These are phyloP conservation scores for Orcinus orca DNA, from an alignment of 2,113 vertebrate genomes.

Conservation along the genomic window DNA sequence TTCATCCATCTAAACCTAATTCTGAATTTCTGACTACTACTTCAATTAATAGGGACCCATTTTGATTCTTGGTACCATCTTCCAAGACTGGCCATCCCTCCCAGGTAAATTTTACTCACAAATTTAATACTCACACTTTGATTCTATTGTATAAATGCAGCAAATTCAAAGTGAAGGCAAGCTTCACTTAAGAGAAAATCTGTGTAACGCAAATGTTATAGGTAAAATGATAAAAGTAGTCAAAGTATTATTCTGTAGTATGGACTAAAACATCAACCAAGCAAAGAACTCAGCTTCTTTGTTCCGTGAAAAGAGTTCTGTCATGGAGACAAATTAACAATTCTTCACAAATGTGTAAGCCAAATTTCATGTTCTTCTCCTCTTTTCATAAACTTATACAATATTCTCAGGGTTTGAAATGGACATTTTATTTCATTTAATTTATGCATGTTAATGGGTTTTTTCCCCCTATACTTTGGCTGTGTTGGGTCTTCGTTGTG, in stretches of 20 bases:
- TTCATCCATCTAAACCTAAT: not conserved
- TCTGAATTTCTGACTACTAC: not conserved
- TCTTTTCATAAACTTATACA: slow-evolving; percentile 17
- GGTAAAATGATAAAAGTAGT: not conserved
- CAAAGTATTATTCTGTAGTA: not conserved
- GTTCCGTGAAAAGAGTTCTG: not conserved
- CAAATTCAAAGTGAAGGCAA: not conserved
- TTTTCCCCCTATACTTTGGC: too few relatives aligned
- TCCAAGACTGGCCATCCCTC: not conserved
- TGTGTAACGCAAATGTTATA: not conserved
- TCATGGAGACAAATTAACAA: not conserved
- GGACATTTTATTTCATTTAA: not conserved
- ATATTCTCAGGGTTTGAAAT: not conserved
- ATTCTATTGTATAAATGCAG: not conserved
- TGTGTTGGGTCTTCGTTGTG: too few relatives aligned
- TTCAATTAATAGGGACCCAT: not conserved
- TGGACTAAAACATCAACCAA: not conserved
- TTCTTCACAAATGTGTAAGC: not conserved
- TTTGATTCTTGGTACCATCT: not conserved
- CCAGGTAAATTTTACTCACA: not conserved
- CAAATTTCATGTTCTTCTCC: not conserved
- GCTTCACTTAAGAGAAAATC: not conserved
- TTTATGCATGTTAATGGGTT: too few relatives aligned
- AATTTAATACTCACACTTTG: not conserved
- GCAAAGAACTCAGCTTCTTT: not conserved